A percentile compares a stretch with the other conserved stretches of the same genome.
phyloP scores from a whole-genome alignment of 1,140 invertebrate species.

The Diorhabda sublineata region DNA sequence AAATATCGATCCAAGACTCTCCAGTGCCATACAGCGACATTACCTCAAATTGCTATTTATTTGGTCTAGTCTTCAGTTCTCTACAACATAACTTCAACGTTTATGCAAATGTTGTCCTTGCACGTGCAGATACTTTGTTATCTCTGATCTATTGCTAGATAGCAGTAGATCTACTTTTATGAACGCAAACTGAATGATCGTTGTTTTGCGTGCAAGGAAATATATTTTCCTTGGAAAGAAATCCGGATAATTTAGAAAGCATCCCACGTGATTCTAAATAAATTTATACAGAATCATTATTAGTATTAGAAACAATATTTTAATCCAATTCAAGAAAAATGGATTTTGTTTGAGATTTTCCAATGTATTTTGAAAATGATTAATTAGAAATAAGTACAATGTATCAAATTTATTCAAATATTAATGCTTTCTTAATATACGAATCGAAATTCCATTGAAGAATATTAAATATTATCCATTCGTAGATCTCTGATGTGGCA shows the following conservation, averaged over 20 bases:
- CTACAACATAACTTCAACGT: not conserved
- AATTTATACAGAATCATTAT: too few relatives aligned
- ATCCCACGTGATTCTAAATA: too few relatives aligned
- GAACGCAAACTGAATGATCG: not conserved
- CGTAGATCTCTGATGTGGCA: too few relatives aligned
- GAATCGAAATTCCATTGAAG: too few relatives aligned
- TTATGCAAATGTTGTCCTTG: constrained; percentile 9
- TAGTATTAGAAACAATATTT: too few relatives aligned
- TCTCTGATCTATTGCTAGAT: constrained; percentile 13
- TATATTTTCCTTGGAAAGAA: not conserved
- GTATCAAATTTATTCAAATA: too few relatives aligned
- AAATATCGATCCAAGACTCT: not conserved
- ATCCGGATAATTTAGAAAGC: not conserved
- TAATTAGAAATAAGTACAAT: too few relatives aligned
- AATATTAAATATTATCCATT: too few relatives aligned
- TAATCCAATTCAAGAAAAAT: too few relatives aligned
- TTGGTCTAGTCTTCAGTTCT: not conserved
- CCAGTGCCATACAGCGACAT: constrained; percentile 11
- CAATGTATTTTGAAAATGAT: too few relatives aligned
- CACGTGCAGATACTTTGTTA: constrained; percentile 15
- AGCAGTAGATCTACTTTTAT: constrained; percentile 8
- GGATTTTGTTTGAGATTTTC: too few relatives aligned
- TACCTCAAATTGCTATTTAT: constrained; percentile 1
- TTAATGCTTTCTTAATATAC: too few relatives aligned
- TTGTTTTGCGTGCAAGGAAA: not conserved